Conservation (phyloP, 2,797 vertebrate species). For the Esox lucius region DNA sequence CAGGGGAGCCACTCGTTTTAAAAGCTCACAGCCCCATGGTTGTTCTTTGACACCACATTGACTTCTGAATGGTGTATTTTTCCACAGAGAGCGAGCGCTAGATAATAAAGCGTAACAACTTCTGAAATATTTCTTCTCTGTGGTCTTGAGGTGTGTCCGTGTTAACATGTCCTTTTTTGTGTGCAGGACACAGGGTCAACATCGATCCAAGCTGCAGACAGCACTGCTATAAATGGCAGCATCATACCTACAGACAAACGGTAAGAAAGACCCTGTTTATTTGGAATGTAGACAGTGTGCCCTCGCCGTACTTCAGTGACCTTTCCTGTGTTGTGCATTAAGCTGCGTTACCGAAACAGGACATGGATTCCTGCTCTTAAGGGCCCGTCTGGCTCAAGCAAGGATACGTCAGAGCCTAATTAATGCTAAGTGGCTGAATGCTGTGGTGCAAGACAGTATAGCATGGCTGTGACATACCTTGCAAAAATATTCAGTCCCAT, state of each 20-base stretch:
- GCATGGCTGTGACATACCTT: no score
- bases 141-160: not conserved
- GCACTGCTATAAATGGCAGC: conserved; percentile 96
- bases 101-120: not conserved
- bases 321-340: no score
- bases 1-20: not conserved
- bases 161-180: conserved; percentile 16
- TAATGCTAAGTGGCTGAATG: no score
- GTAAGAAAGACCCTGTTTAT: conserved; percentile 63
- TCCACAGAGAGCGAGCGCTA: not conserved
- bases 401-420: no score
- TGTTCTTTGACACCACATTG: not conserved
- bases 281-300: not conserved
- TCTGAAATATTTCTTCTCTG: not conserved
- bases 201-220: conserved; percentile 98
- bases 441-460: no score
- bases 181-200: conserved; percentile 90
- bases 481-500: no score
- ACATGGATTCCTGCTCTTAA: no score
- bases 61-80: not conserved
- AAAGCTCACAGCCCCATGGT: not conserved
- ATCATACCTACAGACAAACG: conserved; percentile 98
- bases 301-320: no score
- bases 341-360: no score
- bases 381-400: no score